Evolutionary conservation across 2,113 vertebrate species (phyloP).

Genomic region (Hippolais icterina): DNA sequence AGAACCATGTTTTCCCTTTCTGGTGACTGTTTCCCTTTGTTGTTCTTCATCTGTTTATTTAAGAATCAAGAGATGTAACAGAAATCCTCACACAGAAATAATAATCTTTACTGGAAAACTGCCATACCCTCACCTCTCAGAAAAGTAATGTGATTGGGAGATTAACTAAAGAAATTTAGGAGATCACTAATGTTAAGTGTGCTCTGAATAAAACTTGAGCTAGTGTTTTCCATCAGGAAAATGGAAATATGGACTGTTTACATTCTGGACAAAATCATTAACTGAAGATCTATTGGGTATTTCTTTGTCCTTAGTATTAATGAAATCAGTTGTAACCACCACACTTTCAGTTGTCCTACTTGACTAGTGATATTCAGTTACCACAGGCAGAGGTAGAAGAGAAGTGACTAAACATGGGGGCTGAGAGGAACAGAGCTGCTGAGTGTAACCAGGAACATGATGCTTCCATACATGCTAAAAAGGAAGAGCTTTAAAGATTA

Average conservation of each 20-base stretch:
- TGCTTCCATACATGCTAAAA: not conserved
- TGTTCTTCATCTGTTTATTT: not conserved
- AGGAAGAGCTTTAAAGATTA: not conserved
- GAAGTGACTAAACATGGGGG: accelerated
- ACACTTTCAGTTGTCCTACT: not conserved
- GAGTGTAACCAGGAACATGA: not conserved
- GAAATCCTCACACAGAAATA: not conserved
- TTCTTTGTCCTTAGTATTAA: not conserved
- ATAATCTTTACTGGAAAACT: not conserved
- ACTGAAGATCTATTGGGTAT: not conserved
- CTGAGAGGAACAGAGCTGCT: not conserved
- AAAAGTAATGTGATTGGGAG: not conserved
- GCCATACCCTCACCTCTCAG: not conserved
- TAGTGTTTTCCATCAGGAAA: not conserved
- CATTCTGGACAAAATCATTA: not conserved
- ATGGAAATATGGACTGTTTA: not conserved
- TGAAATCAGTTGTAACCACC: not conserved
- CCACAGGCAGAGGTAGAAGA: not conserved
- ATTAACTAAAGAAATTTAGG: not conserved
- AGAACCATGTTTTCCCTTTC: not conserved
- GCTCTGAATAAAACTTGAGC: not conserved
- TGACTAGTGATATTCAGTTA: not conserved
- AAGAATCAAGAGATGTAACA: not conserved
- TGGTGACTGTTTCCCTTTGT: not conserved
- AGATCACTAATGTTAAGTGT: not conserved